phyloP scores from a whole-genome alignment of 2,888 invertebrate species.

The Synergus gifuensis region DNA sequence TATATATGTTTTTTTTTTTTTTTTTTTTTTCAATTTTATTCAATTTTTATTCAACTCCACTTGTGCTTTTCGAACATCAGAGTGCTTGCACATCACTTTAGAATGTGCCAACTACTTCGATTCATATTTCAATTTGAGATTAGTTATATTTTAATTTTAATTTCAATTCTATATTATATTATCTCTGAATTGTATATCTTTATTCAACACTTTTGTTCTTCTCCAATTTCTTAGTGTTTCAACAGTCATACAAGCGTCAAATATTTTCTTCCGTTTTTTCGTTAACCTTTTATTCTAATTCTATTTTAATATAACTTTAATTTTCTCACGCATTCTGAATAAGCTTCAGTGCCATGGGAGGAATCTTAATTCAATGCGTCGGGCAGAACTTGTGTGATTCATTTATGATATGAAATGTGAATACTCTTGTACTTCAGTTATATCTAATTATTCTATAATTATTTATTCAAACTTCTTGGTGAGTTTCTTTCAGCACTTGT shows the following conservation, averaged over 20 bases:
- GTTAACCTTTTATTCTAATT: neutral
- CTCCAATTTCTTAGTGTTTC: neutral
- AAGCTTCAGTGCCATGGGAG: neutral
- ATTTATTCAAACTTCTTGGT: neutral
- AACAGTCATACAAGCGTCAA: neutral
- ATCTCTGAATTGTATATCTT: too few species aligned
- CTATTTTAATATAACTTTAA: neutral
- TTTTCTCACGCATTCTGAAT: neutral
- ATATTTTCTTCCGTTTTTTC: neutral
- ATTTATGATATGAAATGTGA: neutral
- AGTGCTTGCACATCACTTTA: too few species aligned
- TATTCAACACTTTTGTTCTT: neutral
- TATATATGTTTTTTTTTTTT: too few species aligned
- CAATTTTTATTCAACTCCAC: too few species aligned
- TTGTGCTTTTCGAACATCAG: neutral
- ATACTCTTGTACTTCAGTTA: neutral
- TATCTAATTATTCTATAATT: neutral
- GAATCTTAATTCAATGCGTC: neutral
- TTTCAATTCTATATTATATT: too few species aligned
- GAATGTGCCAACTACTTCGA: too few species aligned
- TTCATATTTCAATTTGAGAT: too few species aligned
- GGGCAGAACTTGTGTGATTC: neutral
- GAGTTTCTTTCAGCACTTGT: neutral
- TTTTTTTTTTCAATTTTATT: neutral
- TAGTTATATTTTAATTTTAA: too few species aligned